Percentiles rank a stretch among this genome's conserved stretches.
These are phyloP conservation scores for Intellagama lesueurii DNA, from an alignment of 2,797 vertebrate genomes.

Conservation along the genomic window DNA sequence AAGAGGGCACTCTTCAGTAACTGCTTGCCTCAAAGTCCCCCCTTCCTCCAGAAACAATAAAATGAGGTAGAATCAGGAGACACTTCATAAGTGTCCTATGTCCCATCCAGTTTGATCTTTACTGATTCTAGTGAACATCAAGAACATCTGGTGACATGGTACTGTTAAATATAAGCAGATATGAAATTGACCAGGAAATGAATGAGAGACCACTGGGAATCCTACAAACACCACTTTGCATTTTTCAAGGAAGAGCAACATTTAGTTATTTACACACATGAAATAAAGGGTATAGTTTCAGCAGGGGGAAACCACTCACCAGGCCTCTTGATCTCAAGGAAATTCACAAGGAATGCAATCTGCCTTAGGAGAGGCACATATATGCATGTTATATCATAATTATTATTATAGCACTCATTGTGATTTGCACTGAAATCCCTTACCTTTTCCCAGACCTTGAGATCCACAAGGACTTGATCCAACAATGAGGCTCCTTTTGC, in stretches of 20 bases:
- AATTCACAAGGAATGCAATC: neutral
- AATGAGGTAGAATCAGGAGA: neutral
- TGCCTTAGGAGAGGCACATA: neutral
- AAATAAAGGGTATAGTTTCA: neutral
- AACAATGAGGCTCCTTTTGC: conserved; percentile 36
- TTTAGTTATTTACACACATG: neutral
- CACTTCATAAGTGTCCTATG: neutral
- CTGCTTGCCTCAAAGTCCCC: neutral
- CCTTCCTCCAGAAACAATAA: neutral
- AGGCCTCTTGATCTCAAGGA: neutral
- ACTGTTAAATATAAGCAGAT: neutral
- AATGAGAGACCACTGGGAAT: neutral
- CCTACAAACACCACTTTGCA: neutral
- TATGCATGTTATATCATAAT: neutral
- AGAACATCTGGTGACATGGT: neutral
- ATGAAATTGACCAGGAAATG: neutral
- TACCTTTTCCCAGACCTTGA: conserved; percentile 68
- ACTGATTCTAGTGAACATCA: neutral
- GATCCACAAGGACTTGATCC: conserved; percentile 52
- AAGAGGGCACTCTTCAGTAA: neutral
- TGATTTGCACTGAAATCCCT: conserved; percentile 26
- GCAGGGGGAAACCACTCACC: neutral
- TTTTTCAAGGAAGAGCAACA: neutral
- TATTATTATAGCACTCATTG: neutral
- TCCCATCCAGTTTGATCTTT: neutral